Conservation (phyloP, 2,797 vertebrate species). For the Chelonia mydas region DNA sequence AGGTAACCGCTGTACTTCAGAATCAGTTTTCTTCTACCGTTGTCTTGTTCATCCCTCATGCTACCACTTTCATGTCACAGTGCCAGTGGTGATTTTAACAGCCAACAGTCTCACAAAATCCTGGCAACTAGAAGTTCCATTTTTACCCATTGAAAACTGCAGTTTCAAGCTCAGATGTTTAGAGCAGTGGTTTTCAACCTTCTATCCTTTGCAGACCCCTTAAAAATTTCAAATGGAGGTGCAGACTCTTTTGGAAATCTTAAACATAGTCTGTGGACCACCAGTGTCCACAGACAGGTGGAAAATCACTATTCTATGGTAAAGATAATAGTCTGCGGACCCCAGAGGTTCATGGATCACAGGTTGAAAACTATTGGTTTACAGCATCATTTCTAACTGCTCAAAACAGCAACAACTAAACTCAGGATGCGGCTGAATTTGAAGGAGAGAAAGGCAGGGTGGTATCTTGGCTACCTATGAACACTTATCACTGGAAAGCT, state of each 20-base stretch:
- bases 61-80: background rate
- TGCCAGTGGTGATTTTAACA: background rate
- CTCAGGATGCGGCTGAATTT: background rate
- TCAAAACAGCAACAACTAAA: background rate
- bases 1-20: background rate
- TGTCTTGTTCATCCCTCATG: background rate
- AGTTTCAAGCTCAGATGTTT: background rate
- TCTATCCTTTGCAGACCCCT: background rate
- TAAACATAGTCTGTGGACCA: no score
- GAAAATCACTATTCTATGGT: no score
- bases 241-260: background rate
- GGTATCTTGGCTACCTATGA: background rate
- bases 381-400: background rate
- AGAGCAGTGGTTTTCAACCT: background rate
- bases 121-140: background rate
- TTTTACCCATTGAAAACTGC: background rate
- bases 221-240: background rate
- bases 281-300: no score
- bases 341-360: no score
- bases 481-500: background rate
- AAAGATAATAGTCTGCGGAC: background rate
- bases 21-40: background rate
- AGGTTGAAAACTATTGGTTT: background rate
- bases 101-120: background rate
- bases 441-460: background rate